Percentiles rank a stretch among this genome's conserved stretches.
Conservation (phyloP, 1,140 invertebrate species). For the Drosophila lowei region DNA sequence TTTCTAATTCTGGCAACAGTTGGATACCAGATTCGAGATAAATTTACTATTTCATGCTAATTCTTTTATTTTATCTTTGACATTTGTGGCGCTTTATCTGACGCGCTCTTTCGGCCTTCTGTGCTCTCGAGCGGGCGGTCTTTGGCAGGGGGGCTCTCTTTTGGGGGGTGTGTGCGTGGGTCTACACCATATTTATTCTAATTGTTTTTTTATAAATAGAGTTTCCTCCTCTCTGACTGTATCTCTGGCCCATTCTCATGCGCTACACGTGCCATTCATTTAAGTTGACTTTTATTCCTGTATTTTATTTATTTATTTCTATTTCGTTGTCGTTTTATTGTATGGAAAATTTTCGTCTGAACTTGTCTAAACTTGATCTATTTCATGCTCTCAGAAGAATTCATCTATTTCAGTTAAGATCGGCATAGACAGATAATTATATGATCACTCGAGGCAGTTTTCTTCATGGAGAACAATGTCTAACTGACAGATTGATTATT, state of each 20-base stretch:
- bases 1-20: constrained; percentile 15
- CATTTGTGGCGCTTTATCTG: constrained; percentile 26
- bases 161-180: too few relatives aligned
- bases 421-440: neutral
- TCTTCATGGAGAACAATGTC: too few relatives aligned
- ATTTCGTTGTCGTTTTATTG: constrained; percentile 24
- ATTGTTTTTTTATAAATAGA: constrained; percentile 18
- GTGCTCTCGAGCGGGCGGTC: neutral
- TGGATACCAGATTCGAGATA: constrained; percentile 30
- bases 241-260: neutral
- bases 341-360: constrained; percentile 18
- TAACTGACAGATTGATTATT: too few relatives aligned
- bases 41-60: constrained; percentile 61
- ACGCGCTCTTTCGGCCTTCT: neutral
- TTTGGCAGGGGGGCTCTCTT: too few relatives aligned
- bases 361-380: constrained; percentile 2
- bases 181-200: constrained; percentile 4
- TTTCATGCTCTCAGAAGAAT: too few relatives aligned
- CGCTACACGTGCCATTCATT: constrained; percentile 38
- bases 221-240: constrained; percentile 12
- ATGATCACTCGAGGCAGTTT: too few relatives aligned
- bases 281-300: constrained; percentile 24
- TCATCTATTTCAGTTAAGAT: too few relatives aligned
- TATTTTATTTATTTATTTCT: constrained; percentile 21
- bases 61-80: constrained; percentile 55